A percentile compares a stretch with the other conserved stretches of the same genome.
Conservation (phyloP, 1,140 invertebrate species). For the Choristoneura fumiferana region DNA sequence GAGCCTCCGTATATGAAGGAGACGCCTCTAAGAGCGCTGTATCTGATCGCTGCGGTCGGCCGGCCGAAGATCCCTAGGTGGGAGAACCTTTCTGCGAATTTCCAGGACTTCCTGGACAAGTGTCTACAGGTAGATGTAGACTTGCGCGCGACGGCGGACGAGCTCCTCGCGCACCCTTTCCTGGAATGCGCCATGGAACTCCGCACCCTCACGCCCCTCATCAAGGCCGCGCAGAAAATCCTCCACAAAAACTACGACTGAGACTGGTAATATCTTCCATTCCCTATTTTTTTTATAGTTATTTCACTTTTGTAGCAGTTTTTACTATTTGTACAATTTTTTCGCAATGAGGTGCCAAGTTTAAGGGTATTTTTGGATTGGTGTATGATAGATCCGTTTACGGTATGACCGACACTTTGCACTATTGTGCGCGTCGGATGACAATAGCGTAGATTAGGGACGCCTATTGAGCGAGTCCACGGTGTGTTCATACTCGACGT, state of each 20-base stretch:
- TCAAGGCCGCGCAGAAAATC: slow-evolving; percentile 91
- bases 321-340: slow-evolving; percentile 36
- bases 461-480: neutral
- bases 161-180: slow-evolving; percentile 94
- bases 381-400: slow-evolving; percentile 10
- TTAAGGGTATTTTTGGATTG: slow-evolving; percentile 26
- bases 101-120: slow-evolving; percentile 92
- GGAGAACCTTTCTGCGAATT: slow-evolving; percentile 86
- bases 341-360: slow-evolving; percentile 39
- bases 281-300: slow-evolving; percentile 31
- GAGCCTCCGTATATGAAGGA: slow-evolving; percentile 98
- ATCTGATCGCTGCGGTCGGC: slow-evolving; percentile 97
- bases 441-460: slow-evolving; percentile 9
- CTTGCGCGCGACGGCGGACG: slow-evolving; percentile 88
- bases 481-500: neutral
- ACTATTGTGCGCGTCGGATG: slow-evolving; percentile 21
- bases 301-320: slow-evolving; percentile 41
- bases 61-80: slow-evolving; percentile 94
- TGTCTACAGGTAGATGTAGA: slow-evolving; percentile 97
- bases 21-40: slow-evolving; percentile 94
- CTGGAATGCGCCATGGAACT: slow-evolving; percentile 91
- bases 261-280: slow-evolving; percentile 41
- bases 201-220: slow-evolving; percentile 91
- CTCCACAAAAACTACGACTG: slow-evolving; percentile 81
- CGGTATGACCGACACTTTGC: slow-evolving; percentile 17